Evolutionary conservation across 2,113 vertebrate genomes (phyloP), one percentile per base, ranked within the genome.

Genomic region (Phylloscopus whistleri): DNA sequence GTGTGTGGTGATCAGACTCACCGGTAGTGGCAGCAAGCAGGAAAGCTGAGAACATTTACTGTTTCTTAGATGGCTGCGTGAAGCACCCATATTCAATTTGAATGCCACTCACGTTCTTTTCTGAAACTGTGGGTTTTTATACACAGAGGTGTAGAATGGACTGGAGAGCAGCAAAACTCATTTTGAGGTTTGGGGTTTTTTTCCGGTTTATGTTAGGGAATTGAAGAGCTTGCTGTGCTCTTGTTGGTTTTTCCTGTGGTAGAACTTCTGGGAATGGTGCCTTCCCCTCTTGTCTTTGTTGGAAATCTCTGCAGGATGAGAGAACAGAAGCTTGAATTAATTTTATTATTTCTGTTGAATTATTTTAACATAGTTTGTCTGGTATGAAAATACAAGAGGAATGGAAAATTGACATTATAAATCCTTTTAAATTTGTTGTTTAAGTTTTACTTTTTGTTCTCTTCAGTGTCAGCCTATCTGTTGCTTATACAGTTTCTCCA

Each of bases 1-100:
- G 62, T 0, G 0, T 37, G 48, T n/a, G 28, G 21, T 77, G 83
- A 14, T 92, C 48, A 20, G 55, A 21, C 3, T 1, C 46, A 10
- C 15, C 1, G 0, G 31, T 20, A n/a, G 44, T 7, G 33, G 75
- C 83, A 84, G 76, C 59, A 20, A 77, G 66, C 39, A 67, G 69
- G 72, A 85, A 80, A 63, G n/a, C n/a, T 51, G 41, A 67, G 72
- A 62, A 66, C 27, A 15, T 22, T 44, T 16, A 16, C 16, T n/a
- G 16, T 33, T 85, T 58, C 58, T 82, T 22, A 51, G 35, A 8
- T 87, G 75, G 28, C 12, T 67, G 43, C 37, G 60, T 62, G 80
- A 52, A 63, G 13, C 44, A 70, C 30, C 27, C 30, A 2, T 51
- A 17, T 43, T 93, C 24, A 13, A 0, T 68, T 76, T 5, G 14